Evolutionary conservation across 2,888 invertebrate genomes (phyloP), one percentile per base, ranked within the genome.

Genomic region (Shargacucullia verbasci): DNA sequence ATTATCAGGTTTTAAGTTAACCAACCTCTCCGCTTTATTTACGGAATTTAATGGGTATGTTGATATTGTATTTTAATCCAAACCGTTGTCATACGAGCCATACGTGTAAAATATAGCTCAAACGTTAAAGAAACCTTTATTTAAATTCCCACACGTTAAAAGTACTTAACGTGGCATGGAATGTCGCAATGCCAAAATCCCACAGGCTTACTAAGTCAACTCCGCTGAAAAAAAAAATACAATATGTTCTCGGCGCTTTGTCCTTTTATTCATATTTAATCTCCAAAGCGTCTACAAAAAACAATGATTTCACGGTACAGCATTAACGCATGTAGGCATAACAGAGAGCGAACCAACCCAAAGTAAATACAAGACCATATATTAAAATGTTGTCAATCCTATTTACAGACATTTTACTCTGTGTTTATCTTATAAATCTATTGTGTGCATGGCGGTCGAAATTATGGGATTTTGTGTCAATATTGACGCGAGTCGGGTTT

Each of bases 401-500:
- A 92, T 94, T 94, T 92, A 89, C 93, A 88, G 89, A 91, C 92
- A 90, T 93, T 92, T 92, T 92, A 92, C 92, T 89, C 88, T 83
- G 84, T 93, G 91, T 94, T 94, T 94, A 92, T 91, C 88, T 92
- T 94, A 92, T 92, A 92, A 92, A 92, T 92, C 93, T 91, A 92
- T 93, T 94, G 93, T 93, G 88, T 91, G 88, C 88, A 81, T 81
- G 90, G 90, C 92, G 92, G 91, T 91, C 91, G 87, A 89, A 91
- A 92, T 92, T 91, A 91, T 93, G 91, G 92, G 91, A 88, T 88
- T 92, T 89, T 87, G 83, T 86, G 90, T 94, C 85, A 94, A 94
- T 93, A 92, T 94, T 94, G 87, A 91, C 86, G 79, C 78, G 74
- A 78, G 82, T 85, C 83, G 86, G 89, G 84, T 88, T 89, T 89